Evolutionary conservation across 2,113 vertebrate species (phyloP).

Genomic region (Pitta sordida): DNA sequence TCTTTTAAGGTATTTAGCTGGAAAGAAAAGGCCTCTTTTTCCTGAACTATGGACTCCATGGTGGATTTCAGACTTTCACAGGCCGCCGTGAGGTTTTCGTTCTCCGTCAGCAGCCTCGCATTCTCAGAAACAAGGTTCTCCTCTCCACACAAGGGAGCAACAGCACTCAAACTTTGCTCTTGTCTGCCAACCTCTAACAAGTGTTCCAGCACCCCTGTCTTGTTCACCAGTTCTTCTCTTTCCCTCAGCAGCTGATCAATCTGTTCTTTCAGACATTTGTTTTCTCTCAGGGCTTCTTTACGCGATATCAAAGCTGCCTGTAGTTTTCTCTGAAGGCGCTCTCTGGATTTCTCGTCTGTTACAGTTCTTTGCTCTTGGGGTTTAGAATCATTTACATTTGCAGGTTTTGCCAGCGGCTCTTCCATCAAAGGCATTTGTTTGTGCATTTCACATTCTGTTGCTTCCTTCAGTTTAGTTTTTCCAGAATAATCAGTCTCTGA

Average conservation of each 20-base stretch:
- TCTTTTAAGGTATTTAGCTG: constrained; percentile 85
- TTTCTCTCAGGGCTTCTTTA: constrained; percentile 83
- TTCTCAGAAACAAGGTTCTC: constrained; percentile 64
- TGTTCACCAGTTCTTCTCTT: constrained; percentile 60
- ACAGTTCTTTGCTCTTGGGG: constrained; percentile 59
- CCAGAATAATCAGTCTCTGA: constrained; percentile 31
- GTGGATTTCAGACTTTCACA: constrained; percentile 87
- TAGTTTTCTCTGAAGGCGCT: constrained; percentile 79
- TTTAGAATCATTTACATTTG: constrained; percentile 23
- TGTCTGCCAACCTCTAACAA: constrained; percentile 56
- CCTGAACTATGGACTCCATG: constrained; percentile 85
- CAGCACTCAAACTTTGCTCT: constrained; percentile 38
- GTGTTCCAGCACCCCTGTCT: constrained; percentile 46
- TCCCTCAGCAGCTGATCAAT: constrained; percentile 57
- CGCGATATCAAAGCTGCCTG: constrained; percentile 85
- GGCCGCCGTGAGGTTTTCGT: constrained; percentile 79
- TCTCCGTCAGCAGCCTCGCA: constrained; percentile 73
- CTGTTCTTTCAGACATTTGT: constrained; percentile 71
- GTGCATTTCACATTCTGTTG: constrained; percentile 65
- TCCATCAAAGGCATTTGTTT: constrained; percentile 54
- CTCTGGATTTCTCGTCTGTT: constrained; percentile 59
- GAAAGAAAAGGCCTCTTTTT: constrained; percentile 86
- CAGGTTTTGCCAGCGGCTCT: constrained; percentile 28
- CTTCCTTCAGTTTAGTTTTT: constrained; percentile 58
- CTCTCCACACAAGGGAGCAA: constrained; percentile 27